Percentiles rank a stretch among this genome's conserved stretches.
These are phyloP conservation scores for Lepetodrilus schrolli DNA, from an alignment of 2,888 invertebrate genomes.

Conservation along the genomic window DNA sequence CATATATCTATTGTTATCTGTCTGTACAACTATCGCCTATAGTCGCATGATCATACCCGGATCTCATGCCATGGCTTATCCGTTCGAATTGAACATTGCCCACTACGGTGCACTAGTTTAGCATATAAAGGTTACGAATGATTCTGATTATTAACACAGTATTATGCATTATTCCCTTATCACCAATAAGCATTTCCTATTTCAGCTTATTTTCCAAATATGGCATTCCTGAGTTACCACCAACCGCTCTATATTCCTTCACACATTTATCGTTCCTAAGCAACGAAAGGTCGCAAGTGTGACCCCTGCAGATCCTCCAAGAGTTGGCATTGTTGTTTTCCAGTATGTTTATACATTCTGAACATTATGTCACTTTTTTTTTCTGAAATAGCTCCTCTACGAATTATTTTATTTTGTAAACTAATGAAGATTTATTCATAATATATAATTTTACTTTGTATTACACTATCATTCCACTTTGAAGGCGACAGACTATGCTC, in stretches of 20 bases:
- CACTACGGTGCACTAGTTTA: too few species aligned
- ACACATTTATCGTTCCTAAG: constrained; percentile 17
- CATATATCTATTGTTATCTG: too few species aligned
- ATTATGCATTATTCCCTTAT: not conserved
- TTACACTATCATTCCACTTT: not conserved
- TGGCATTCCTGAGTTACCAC: too few species aligned
- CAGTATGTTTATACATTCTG: not conserved
- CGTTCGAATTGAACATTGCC: too few species aligned
- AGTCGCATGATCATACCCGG: too few species aligned
- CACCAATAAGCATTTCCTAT: not conserved
- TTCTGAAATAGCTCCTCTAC: not conserved
- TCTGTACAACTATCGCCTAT: too few species aligned
- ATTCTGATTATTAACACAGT: not conserved
- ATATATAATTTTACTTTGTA: too few species aligned
- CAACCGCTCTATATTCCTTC: too few species aligned
- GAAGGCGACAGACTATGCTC: not conserved
- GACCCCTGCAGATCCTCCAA: not conserved
- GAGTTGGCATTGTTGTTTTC: not conserved
- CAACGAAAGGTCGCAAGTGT: constrained; percentile 7
- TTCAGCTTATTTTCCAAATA: too few species aligned
- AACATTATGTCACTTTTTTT: not conserved
- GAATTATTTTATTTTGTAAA: not conserved
- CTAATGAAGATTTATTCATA: not conserved
- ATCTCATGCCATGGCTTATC: too few species aligned
- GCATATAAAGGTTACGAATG: too few species aligned